Evolutionary conservation across 2,113 vertebrate species (phyloP).

Genomic region (Henicopernis longicauda): DNA sequence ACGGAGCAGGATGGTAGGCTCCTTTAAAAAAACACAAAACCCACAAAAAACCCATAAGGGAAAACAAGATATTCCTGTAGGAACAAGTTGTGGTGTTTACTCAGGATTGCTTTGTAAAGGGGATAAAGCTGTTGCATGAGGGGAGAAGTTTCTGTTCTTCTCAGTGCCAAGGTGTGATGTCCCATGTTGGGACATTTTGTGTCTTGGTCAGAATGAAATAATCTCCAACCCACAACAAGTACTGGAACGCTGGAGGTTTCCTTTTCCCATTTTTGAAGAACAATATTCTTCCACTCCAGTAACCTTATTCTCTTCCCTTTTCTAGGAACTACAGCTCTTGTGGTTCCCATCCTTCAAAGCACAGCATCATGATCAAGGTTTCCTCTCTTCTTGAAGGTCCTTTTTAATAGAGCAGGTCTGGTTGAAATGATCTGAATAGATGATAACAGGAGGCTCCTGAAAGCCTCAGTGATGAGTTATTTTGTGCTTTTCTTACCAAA

Average conservation of each 20-base stretch:
- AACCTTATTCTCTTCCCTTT: background rate
- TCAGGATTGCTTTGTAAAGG: background rate
- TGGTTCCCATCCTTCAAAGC: background rate
- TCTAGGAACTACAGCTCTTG: background rate
- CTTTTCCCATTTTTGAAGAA: background rate
- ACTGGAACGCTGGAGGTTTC: background rate
- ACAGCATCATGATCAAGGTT: background rate
- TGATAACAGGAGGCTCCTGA: background rate
- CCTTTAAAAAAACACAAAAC: background rate
- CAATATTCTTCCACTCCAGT: background rate
- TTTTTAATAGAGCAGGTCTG: background rate
- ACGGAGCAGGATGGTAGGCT: rapidly evolving
- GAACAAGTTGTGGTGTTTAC: background rate
- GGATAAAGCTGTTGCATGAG: background rate
- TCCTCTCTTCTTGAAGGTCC: background rate
- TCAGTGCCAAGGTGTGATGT: background rate
- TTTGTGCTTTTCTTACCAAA: background rate
- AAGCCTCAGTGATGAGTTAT: background rate
- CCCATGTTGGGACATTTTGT: background rate
- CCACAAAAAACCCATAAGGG: background rate
- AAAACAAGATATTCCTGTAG: background rate
- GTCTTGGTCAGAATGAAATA: background rate
- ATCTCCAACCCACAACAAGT: background rate
- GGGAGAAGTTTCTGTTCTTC: background rate
- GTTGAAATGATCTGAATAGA: background rate